phyloP scores from a whole-genome alignment of 2,113 vertebrate species.

The Passer montanus region DNA sequence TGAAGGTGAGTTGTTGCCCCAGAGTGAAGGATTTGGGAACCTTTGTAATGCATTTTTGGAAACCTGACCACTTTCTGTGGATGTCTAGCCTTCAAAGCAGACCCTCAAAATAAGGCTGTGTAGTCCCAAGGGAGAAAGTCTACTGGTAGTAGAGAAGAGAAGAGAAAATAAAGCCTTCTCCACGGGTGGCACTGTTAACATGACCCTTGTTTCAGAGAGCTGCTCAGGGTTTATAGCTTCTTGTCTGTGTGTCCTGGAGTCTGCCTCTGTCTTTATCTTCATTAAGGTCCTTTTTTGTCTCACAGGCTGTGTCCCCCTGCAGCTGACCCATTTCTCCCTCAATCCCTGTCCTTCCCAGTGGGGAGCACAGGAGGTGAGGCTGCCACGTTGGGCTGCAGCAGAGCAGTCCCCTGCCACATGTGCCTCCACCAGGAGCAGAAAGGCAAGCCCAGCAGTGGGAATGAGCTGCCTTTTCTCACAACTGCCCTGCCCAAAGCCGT shows the following conservation, averaged over 20 bases:
- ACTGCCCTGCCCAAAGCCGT: rapidly evolving
- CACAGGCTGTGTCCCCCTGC: not conserved
- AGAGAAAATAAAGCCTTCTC: constrained; percentile 9
- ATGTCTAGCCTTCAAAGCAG: not conserved
- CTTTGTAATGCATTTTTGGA: not conserved
- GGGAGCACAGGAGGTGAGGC: not conserved
- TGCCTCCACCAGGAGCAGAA: not conserved
- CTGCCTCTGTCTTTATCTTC: not conserved
- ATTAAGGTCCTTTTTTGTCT: not conserved
- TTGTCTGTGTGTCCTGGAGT: not conserved
- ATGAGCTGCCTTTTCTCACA: not conserved
- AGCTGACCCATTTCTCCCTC: not conserved
- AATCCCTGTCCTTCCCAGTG: not conserved
- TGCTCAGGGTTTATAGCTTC: not conserved
- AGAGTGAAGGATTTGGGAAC: not conserved
- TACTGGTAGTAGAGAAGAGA: not conserved
- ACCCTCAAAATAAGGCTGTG: not conserved
- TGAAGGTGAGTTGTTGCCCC: not conserved
- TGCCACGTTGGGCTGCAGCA: not conserved
- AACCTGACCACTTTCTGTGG: not conserved
- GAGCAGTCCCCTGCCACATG: not conserved
- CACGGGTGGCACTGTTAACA: not conserved
- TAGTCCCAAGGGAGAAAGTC: not conserved
- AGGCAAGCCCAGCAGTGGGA: not conserved
- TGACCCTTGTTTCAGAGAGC: not conserved